Conservation (phyloP, 2,113 vertebrate species). For the Emydura subglobosa region DNA sequence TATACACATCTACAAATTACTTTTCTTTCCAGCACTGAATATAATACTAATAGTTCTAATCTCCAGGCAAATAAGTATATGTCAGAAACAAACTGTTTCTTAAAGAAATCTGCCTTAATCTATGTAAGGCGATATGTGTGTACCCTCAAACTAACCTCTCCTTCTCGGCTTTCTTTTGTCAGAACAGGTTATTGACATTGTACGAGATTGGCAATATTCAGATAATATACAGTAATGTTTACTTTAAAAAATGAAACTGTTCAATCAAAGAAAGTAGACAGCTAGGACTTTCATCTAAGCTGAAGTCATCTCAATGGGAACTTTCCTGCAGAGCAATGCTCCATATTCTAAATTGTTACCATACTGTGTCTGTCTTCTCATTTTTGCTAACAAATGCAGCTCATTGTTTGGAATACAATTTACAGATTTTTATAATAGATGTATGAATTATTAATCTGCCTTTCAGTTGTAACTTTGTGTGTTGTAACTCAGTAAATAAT, state of each 20-base stretch:
- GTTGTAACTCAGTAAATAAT: conserved; percentile 66
- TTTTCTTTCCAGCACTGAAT: conserved; percentile 10
- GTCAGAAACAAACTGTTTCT: not conserved
- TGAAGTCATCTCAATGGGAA: conserved; percentile 73
- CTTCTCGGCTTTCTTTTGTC: conserved; percentile 40
- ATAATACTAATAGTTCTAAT: not conserved
- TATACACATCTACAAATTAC: not conserved
- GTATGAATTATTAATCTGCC: conserved; percentile 75
- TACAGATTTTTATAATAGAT: conserved; percentile 73
- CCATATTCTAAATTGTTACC: conserved; percentile 72
- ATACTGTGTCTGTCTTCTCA: conserved; percentile 72
- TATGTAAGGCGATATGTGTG: not conserved
- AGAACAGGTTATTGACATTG: conserved; percentile 60
- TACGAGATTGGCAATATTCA: conserved; percentile 63
- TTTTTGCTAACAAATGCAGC: conserved; percentile 76
- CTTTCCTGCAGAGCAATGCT: conserved; percentile 59
- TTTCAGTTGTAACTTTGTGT: conserved; percentile 68
- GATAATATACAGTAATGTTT: conserved; percentile 70
- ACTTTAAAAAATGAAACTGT: conserved; percentile 71
- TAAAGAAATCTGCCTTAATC: conserved; percentile 42
- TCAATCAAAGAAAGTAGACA: conserved; percentile 67
- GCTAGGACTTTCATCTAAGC: conserved; percentile 70
- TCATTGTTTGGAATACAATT: conserved; percentile 74
- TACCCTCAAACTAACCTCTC: conserved; percentile 37
- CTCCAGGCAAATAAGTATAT: conserved; percentile 6